phyloP scores from a whole-genome alignment of 2,888 invertebrate genomes.

The Scaptomyza tumidula region DNA sequence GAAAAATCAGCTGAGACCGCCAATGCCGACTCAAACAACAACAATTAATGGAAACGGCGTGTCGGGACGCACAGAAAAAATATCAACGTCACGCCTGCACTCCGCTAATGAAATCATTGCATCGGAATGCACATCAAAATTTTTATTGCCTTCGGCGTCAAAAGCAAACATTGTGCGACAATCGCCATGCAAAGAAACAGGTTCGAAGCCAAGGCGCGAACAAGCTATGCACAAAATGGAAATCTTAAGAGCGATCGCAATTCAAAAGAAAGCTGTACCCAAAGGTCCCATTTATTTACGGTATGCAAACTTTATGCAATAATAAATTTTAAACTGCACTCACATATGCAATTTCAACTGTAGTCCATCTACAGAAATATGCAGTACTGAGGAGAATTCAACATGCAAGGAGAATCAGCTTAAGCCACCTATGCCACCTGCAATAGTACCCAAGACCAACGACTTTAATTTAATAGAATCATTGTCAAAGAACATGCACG shows the following conservation, averaged over 20 bases:
- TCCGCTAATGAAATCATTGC: neutral
- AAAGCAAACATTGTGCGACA: neutral
- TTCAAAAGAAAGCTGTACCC: neutral
- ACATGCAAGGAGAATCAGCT: neutral
- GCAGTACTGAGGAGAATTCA: neutral
- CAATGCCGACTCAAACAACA: neutral
- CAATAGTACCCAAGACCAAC: neutral
- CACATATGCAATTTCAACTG: neutral
- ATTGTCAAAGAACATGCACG: neutral
- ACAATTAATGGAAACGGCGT: neutral
- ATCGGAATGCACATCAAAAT: neutral
- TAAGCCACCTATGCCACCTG: neutral
- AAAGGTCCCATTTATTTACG: neutral
- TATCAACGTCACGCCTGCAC: slow-evolving; percentile 8
- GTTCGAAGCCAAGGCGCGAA: neutral
- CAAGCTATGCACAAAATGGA: neutral
- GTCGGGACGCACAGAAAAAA: neutral
- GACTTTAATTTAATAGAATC: neutral
- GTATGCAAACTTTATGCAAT: neutral
- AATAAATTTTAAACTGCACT: neutral
- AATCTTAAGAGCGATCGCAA: neutral
- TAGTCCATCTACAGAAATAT: neutral
- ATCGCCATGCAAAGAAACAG: neutral
- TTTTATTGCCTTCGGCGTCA: neutral
- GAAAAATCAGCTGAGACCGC: neutral